Evolutionary conservation across 2,113 vertebrate genomes (phyloP).

Genomic region (Casuarius casuarius): DNA sequence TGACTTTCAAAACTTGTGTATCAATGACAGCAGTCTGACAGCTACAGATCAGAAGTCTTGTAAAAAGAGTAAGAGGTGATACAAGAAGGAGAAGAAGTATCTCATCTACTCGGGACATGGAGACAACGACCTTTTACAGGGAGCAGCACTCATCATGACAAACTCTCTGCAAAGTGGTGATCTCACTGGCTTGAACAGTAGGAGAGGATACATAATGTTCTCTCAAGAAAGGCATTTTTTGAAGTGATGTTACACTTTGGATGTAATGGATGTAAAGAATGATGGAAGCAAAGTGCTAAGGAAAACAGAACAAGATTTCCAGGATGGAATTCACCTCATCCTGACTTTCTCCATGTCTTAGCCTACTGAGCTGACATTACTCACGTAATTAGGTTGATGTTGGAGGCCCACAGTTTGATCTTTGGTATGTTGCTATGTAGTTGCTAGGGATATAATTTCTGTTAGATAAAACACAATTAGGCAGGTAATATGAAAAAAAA

Average conservation of each 20-base stretch:
- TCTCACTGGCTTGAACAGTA: background rate
- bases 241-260: background rate
- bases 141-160: background rate
- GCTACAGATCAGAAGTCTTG: background rate
- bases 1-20: background rate
- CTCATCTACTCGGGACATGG: background rate
- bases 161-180: background rate
- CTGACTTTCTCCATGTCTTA: background rate
- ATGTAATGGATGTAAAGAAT: background rate
- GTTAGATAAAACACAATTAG: background rate
- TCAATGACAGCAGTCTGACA: background rate
- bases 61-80: background rate
- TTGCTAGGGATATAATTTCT: background rate
- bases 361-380: background rate
- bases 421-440: background rate
- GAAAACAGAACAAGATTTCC: background rate
- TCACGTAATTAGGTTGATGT: background rate
- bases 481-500: background rate
- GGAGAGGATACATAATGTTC: background rate
- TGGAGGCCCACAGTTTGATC: background rate
- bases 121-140: background rate
- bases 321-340: background rate
- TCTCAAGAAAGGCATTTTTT: background rate
- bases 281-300: background rate
- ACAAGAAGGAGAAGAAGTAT: background rate